Evolutionary conservation across 1,140 invertebrate species (phyloP), one percentile per base, ranked within the genome.

Genomic region (Drosophila littoralis): DNA sequence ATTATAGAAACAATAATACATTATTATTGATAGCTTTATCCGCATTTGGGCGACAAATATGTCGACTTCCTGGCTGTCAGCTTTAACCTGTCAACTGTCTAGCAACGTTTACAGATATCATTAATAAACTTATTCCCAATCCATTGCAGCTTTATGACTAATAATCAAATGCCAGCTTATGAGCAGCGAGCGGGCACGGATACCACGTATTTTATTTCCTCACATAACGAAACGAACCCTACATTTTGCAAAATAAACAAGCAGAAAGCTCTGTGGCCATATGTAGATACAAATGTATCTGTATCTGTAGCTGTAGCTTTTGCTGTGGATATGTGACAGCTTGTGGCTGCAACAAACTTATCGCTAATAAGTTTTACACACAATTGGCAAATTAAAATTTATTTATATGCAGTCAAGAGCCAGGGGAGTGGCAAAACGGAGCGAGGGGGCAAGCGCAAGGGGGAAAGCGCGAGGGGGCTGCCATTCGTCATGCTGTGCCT

Each of bases 361-460:
- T 82, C 83, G 83, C 83, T 88, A 88, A 86, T 86, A 86, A 86
- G 78, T 86, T 79, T 81, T 81, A 69, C 78, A 71, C 76, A 86
- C 72, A 76, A 88, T 88, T 88, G 83, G 83, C 83, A 83, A 88
- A 88, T 88, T 88, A 71, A 77, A 83, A 83, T 88, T 88, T 88
- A 88, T 88, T 89, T 88, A 83, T 83, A 81, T 79, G 61, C 68
- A 42, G 32, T 54, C 46, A 55, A 55, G 36, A 57, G 54, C 22
- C 22, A 28, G 22, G 22, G 22, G 42, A 15, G 17, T 15, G 22
- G 65, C 1, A 42, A 17, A 13, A 7, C 7, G 15, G 12, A 10
- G 10, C 28, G n/a, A 2, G 35, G 33, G 3, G 7, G 8, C 0
- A 8, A 9, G 17, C 3, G n/a, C n/a, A n/a, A 17, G 7, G 15